Percentiles rank a stretch among this genome's conserved stretches.
Evolutionary conservation across 2,113 vertebrate genomes (phyloP).

Genomic region (Rhineura floridana): DNA sequence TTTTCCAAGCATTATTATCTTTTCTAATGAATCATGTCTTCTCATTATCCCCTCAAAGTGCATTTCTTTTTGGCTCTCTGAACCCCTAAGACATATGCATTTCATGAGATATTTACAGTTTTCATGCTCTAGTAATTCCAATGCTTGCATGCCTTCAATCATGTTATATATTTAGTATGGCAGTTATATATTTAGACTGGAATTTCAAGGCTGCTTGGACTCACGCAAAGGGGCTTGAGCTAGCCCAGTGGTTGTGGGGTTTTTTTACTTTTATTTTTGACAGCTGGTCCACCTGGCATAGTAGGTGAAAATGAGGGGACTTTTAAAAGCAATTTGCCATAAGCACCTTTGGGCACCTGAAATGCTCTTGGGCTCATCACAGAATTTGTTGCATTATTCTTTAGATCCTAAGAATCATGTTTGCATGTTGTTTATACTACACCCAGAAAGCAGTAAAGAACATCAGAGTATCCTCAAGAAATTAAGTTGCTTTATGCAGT

Average conservation of each 20-base stretch:
- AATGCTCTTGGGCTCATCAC: not conserved
- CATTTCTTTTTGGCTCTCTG: not conserved
- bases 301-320: not conserved
- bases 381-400: not conserved
- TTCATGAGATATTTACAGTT: conserved; percentile 30
- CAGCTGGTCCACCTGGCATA: not conserved
- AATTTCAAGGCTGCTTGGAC: not conserved
- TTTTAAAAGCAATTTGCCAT: not conserved
- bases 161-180: conserved; percentile 24
- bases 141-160: conserved; percentile 18
- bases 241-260: not conserved
- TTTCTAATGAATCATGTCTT: too few relatives aligned
- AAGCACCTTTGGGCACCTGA: not conserved
- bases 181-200: conserved; percentile 24
- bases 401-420: not conserved
- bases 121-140: conserved; percentile 27
- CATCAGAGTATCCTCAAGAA: not conserved
- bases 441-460: not conserved
- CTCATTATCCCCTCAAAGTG: conserved; percentile 6
- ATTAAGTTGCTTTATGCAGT: too few relatives aligned
- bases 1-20: too few relatives aligned
- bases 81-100: conserved; percentile 24
- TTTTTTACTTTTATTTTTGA: not conserved
- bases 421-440: not conserved
- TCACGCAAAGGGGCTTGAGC: not conserved